Evolutionary conservation across 1,140 invertebrate genomes (phyloP), one percentile per base, ranked within the genome.

Genomic region (Plutomurus gul): DNA sequence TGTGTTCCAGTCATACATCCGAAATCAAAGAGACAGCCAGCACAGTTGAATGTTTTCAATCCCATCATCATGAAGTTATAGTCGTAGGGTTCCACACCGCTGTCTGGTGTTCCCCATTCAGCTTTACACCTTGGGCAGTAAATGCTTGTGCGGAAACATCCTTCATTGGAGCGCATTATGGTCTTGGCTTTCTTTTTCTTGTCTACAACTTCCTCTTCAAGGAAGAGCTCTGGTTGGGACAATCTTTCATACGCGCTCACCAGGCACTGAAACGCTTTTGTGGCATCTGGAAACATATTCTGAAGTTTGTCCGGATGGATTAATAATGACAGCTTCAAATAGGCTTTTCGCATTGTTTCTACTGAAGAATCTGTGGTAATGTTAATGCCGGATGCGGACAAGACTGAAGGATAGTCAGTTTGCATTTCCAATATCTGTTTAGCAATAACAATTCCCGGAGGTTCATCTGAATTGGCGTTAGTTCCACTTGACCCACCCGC

Each of bases 61-160:
- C 77, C 77, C 77, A 78, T 78, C 77, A 78, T 78, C 77, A 78
- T 78, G 40, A 78, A 78, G 22, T 78, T 78, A 46, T 78, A 78
- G 43, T 78, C 77, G 33, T 74, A 78, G 4, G 13, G 11, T 20
- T 72, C 77, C 7, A 71, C 65, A 11, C 77, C 77, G 20, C 27
- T 39, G 25, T 78, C 77, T 25, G 71, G 25, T 13, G 56, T 16
- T 25, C 77, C 77, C 77, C 77, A 78, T 22, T 73, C 77, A 20
- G 70, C 77, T 16, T 33, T 43, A 33, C 77, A 78, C 37, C 77
- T n/a, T 1, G 77, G 77, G 37, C 77, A 78, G 33, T 30, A 51
- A 37, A 78, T n/a, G 11, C 20, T 36, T 13, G 77, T 78, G 16
- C 77, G 65, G 46, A n/a, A 33, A 43, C 77, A 78, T 20, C 77